Conservation (phyloP, 2,888 invertebrate species). For the Ormyrus rosae region DNA sequence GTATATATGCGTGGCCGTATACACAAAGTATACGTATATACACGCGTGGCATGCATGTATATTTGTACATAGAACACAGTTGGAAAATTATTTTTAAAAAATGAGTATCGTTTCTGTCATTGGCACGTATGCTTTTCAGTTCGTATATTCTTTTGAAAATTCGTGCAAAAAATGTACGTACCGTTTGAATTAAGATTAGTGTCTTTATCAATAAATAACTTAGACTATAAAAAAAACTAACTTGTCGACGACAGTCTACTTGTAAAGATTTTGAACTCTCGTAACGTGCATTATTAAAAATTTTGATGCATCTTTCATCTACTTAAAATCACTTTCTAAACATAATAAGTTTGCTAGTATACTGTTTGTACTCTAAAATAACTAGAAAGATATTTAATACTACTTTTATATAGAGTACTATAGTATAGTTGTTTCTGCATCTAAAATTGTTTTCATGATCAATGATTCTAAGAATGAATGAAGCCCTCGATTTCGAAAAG, state of each 20-base stretch:
- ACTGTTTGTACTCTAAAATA: neutral
- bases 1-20: conserved; percentile 49
- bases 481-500: no score
- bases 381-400: no score
- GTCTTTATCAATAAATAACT: neutral
- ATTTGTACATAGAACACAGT: conserved; percentile 28
- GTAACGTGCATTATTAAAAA: neutral
- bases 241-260: conserved; percentile 26
- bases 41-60: conserved; percentile 11
- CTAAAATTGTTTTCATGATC: no score
- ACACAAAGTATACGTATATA: conserved; percentile 33
- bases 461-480: no score
- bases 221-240: conserved; percentile 13
- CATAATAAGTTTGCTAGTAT: neutral
- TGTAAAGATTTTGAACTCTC: neutral
- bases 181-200: neutral
- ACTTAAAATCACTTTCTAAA: neutral
- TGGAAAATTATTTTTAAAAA: conserved; percentile 25
- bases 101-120: neutral
- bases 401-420: no score
- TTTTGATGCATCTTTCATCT: no score
- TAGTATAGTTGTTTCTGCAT: no score
- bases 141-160: neutral
- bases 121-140: neutral
- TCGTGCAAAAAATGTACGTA: neutral